Evolutionary conservation across 2,797 vertebrate species (phyloP).

Genomic region (Gymnothorax javanicus): DNA sequence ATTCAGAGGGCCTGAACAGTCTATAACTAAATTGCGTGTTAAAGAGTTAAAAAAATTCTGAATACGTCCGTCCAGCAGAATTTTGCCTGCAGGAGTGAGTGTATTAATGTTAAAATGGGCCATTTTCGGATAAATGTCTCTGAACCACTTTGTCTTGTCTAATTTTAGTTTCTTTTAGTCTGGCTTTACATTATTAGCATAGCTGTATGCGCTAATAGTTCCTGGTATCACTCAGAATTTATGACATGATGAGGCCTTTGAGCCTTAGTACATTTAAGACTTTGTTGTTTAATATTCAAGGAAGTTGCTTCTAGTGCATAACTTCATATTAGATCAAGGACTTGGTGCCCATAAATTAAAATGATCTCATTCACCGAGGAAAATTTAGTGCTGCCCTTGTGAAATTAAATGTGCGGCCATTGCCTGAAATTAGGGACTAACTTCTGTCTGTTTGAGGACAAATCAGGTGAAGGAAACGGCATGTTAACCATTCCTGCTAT

Average conservation of each 20-base stretch:
- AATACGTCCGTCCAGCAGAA: neutral
- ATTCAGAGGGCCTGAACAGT: too few relatives aligned
- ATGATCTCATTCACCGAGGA: neutral
- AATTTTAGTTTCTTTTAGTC: neutral
- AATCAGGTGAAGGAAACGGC: neutral
- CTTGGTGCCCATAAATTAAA: constrained; percentile 3
- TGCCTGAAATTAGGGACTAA: neutral
- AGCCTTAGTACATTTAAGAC: neutral
- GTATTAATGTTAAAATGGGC: neutral
- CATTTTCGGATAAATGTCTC: neutral
- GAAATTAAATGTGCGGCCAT: neutral
- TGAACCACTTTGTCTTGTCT: neutral
- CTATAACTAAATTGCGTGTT: neutral
- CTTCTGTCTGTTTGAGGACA: neutral
- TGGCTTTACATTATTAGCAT: neutral
- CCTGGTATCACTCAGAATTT: neutral
- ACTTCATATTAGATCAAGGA: neutral
- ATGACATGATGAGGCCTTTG: neutral
- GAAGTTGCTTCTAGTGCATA: neutral
- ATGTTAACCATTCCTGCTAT: too few relatives aligned
- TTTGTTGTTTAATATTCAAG: neutral
- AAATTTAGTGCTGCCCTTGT: neutral
- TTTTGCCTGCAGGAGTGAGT: neutral
- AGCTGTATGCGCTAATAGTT: neutral
- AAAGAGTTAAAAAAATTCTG: neutral